A percentile compares a stretch with the other conserved stretches of the same genome.
Evolutionary conservation across 2,797 vertebrate genomes (phyloP).

Genomic region (Simalia tracyae): DNA sequence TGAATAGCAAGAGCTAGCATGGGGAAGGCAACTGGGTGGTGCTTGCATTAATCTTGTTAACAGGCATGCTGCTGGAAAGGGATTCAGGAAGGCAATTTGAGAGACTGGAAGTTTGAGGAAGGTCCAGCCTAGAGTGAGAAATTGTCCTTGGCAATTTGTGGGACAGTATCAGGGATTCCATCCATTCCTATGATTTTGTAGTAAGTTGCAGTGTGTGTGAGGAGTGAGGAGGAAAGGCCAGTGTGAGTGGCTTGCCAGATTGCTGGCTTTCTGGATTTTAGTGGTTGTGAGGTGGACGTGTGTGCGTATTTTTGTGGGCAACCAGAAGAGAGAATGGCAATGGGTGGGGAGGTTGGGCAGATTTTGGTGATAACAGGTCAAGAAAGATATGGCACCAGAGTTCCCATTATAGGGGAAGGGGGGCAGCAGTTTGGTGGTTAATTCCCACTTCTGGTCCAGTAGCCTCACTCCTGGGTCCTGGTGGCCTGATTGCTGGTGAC

Average conservation of each 20-base stretch:
- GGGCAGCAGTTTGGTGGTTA: too few relatives aligned
- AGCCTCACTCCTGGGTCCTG: too few relatives aligned
- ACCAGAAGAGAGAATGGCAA: not conserved
- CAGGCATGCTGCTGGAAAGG: not conserved
- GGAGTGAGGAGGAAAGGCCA: not conserved
- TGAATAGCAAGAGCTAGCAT: not conserved
- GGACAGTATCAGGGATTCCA: not conserved
- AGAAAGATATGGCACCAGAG: not conserved
- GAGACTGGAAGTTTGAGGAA: not conserved
- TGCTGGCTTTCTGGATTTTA: not conserved
- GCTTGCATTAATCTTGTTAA: not conserved
- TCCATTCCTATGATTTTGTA: not conserved
- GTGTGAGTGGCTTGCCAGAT: not conserved
- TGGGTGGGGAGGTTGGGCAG: too few relatives aligned
- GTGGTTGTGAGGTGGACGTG: not conserved
- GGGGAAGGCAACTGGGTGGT: not conserved
- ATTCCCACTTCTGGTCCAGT: too few relatives aligned
- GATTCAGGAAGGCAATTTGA: not conserved
- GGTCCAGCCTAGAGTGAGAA: not conserved
- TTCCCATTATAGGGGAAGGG: not conserved
- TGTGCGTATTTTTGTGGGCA: not conserved
- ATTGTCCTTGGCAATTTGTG: not conserved
- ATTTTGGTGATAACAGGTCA: not conserved
- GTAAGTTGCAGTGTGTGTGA: not conserved
- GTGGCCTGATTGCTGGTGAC: not conserved